phyloP scores from a whole-genome alignment of 2,888 invertebrate species.

The Drosophila maculinotata region DNA sequence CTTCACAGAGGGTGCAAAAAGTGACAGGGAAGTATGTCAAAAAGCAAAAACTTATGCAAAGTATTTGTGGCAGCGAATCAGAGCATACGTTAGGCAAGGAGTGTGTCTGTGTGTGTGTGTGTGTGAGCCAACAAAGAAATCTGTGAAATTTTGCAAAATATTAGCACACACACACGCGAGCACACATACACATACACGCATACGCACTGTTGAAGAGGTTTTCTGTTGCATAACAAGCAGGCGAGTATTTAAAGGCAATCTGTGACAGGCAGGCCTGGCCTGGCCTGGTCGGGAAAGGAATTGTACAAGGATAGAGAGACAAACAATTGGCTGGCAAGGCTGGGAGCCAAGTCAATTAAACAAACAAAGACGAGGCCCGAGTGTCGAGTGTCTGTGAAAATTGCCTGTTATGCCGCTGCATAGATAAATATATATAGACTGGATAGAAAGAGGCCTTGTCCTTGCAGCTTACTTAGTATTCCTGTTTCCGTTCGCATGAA shows the following conservation, averaged over 20 bases:
- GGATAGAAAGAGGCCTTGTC: conserved; percentile 3
- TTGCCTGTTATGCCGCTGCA: conserved; percentile 62
- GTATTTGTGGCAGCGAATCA: conserved; percentile 67
- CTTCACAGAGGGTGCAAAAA: conserved; percentile 15
- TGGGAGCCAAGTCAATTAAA: conserved; percentile 78
- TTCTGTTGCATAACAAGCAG: conserved; percentile 71
- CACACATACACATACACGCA: conserved; percentile 16
- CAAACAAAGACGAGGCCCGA: conserved; percentile 70
- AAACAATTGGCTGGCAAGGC: conserved; percentile 42
- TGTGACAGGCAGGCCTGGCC: conserved; percentile 42
- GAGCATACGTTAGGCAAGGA: conserved; percentile 57
- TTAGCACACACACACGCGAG: conserved; percentile 66
- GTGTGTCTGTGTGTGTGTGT: conserved; percentile 14
- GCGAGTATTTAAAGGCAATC: conserved; percentile 55
- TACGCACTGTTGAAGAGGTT: conserved; percentile 28
- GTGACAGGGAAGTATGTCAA: conserved; percentile 64
- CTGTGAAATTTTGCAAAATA: conserved; percentile 75
- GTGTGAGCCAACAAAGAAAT: conserved; percentile 67
- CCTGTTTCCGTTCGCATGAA: conserved; percentile 61
- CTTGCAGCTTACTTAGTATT: conserved; percentile 61
- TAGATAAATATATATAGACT: not conserved
- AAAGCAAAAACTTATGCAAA: conserved; percentile 74
- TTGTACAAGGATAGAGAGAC: conserved; percentile 15
- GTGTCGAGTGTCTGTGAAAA: conserved; percentile 66
- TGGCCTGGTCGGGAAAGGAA: conserved; percentile 23